Conservation (phyloP, 2,888 invertebrate species). For the Eristalis pertinax region DNA sequence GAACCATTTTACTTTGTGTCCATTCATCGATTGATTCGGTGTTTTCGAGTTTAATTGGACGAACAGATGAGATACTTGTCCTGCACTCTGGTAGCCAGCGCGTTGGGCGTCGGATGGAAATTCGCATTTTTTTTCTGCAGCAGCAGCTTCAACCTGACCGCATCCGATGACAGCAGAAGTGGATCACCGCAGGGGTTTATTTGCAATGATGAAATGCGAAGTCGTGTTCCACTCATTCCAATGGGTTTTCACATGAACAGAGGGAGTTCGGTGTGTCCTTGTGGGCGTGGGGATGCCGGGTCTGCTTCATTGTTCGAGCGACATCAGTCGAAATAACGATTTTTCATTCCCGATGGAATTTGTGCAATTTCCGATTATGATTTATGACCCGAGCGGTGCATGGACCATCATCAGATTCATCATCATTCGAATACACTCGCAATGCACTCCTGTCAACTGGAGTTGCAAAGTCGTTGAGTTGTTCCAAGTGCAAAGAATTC, state of each 20-base stretch:
- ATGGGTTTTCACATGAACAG: constrained; percentile 23
- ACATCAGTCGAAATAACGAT: too few relatives aligned
- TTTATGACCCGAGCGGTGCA: too few relatives aligned
- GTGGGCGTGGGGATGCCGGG: too few relatives aligned
- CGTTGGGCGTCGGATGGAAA: neutral
- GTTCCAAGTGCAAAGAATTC: too few relatives aligned
- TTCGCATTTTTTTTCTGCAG: constrained; percentile 16
- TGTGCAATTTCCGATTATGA: too few relatives aligned
- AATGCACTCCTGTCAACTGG: too few relatives aligned
- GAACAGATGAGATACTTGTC: constrained; percentile 46
- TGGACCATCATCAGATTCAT: too few relatives aligned
- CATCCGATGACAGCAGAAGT: constrained; percentile 40
- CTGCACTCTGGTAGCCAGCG: constrained; percentile 33
- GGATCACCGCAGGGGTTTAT: constrained; percentile 25
- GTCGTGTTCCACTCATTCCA: constrained; percentile 52
- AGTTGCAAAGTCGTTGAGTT: too few relatives aligned
- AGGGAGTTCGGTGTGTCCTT: too few relatives aligned
- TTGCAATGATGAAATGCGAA: constrained; percentile 32
- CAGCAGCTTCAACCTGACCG: neutral
- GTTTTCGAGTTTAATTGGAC: constrained; percentile 61
- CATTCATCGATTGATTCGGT: constrained; percentile 55
- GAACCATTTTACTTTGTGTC: constrained; percentile 55
- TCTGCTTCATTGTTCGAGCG: too few relatives aligned
- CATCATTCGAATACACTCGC: too few relatives aligned
- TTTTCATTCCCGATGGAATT: too few relatives aligned